Evolutionary conservation across 2,113 vertebrate genomes (phyloP).

Genomic region (Phalacrocorax carbo): DNA sequence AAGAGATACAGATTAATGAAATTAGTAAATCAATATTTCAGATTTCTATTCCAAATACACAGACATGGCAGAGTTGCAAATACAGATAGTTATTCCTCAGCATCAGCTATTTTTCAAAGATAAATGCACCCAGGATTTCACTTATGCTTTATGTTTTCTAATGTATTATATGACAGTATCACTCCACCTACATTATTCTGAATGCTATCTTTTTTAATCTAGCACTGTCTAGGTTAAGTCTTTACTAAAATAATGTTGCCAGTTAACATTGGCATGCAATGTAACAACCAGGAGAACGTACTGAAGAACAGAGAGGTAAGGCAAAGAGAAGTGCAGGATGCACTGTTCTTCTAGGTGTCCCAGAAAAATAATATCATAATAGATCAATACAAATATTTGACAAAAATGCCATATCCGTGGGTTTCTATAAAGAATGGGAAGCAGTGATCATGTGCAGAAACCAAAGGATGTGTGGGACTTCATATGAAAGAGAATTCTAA

Average conservation of each 20-base stretch:
- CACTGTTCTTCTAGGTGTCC: background rate
- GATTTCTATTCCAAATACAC: conserved; percentile 1
- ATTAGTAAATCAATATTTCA: conserved; percentile 60
- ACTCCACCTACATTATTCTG: background rate
- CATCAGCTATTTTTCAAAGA: background rate
- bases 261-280: background rate
- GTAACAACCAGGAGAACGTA: background rate
- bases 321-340: background rate
- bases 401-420: background rate
- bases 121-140: background rate
- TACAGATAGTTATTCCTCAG: background rate
- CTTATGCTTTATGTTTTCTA: background rate
- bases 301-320: background rate
- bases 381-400: background rate
- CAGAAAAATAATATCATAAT: background rate
- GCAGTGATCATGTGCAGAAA: background rate
- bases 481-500: background rate
- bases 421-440: background rate
- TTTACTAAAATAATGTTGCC: background rate
- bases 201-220: background rate
- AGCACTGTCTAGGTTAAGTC: background rate
- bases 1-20: conserved; percentile 65
- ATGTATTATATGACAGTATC: background rate
- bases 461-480: background rate
- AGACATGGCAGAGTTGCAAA: background rate